A percentile compares a stretch with the other conserved stretches of the same genome.
Evolutionary conservation across 1,140 invertebrate species (phyloP).

Genomic region (Tenebrio molitor): DNA sequence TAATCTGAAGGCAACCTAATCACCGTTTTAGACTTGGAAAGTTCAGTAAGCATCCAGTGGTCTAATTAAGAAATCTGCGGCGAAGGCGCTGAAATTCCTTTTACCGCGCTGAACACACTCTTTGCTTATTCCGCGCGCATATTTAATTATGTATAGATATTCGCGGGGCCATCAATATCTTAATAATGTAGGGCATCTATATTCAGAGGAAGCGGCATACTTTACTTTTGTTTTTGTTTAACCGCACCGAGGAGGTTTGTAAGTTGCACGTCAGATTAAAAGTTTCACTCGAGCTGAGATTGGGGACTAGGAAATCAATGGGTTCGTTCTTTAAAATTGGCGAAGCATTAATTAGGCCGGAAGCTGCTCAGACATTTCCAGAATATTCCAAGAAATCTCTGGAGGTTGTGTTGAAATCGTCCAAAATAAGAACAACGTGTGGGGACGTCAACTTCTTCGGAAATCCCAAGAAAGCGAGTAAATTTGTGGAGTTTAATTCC

Average conservation of each 20-base stretch:
- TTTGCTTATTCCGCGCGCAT: slow-evolving; percentile 55
- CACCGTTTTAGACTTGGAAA: neutral
- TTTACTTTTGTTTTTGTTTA: slow-evolving; percentile 58
- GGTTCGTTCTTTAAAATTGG: neutral
- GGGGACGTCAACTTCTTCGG: too few species aligned
- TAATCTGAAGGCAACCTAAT: slow-evolving; percentile 5
- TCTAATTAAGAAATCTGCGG: slow-evolving; percentile 42
- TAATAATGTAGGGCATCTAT: slow-evolving; percentile 57
- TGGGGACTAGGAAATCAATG: slow-evolving; percentile 11
- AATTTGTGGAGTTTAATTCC: too few species aligned
- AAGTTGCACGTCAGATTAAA: slow-evolving; percentile 41
- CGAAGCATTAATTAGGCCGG: too few species aligned
- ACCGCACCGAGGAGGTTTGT: slow-evolving; percentile 46
- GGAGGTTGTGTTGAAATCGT: too few species aligned
- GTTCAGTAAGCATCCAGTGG: slow-evolving; percentile 14
- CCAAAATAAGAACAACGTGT: too few species aligned
- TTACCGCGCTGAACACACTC: slow-evolving; percentile 35
- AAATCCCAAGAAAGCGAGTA: too few species aligned
- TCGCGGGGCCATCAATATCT: slow-evolving; percentile 55
- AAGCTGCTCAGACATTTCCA: too few species aligned
- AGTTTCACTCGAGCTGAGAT: slow-evolving; percentile 11
- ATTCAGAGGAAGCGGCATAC: slow-evolving; percentile 54
- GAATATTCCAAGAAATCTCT: too few species aligned
- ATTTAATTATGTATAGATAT: slow-evolving; percentile 58
- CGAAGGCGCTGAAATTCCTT: slow-evolving; percentile 10